These are phyloP conservation scores for Chorisops tibialis DNA, from an alignment of 2,888 invertebrate genomes.

Conservation along the genomic window DNA sequence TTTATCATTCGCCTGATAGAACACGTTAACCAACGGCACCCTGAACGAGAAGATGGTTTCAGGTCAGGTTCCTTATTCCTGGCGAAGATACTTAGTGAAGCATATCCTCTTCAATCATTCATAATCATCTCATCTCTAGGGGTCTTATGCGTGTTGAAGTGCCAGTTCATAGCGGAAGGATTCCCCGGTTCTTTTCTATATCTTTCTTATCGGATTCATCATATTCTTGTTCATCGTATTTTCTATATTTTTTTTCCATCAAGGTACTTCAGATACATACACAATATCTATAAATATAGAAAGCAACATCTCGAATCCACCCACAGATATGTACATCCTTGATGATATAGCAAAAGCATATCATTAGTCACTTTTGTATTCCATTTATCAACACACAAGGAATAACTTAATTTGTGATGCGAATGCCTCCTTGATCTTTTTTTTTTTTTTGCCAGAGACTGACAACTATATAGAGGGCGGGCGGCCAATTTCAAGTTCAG, in stretches of 20 bases:
- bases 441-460: no score
- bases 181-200: no score
- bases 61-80: constrained; percentile 2
- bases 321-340: background rate
- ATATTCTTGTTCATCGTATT: no score
- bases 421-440: background rate
- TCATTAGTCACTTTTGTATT: constrained; percentile 26
- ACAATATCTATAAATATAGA: no score
- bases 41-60: background rate
- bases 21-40: background rate
- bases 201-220: no score
- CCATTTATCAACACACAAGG: constrained; percentile 24
- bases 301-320: no score
- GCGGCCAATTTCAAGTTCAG: no score
- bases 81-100: constrained; percentile 6
- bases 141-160: no score
- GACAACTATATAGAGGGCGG: no score
- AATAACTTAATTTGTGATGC: constrained; percentile 26
- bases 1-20: constrained; percentile 1
- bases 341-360: background rate
- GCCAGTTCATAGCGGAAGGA: no score
- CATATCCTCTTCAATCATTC: constrained; percentile 23
- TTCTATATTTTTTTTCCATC: no score
- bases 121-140: constrained; percentile 16
- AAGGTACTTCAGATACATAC: no score